Conservation (phyloP, 1,140 invertebrate genomes). For the Amyelois transitella region DNA sequence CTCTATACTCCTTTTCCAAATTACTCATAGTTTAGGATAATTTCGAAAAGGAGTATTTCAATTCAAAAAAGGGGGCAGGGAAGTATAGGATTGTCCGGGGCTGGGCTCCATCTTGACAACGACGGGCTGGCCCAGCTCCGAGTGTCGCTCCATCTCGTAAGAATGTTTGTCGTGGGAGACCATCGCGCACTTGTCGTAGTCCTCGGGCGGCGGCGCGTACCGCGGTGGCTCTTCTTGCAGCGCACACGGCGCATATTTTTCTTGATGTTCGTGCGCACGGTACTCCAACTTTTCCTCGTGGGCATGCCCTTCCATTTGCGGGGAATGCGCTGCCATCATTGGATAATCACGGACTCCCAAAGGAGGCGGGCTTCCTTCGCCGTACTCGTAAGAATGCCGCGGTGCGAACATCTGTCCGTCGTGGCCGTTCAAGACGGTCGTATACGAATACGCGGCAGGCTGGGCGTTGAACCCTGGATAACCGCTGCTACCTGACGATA, state of each 20-base stretch:
- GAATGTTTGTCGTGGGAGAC: slow-evolving; percentile 73
- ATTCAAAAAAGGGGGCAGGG: slow-evolving; percentile 85
- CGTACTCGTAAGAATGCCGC: slow-evolving; percentile 76
- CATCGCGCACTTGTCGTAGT: slow-evolving; percentile 72
- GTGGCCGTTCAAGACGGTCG: slow-evolving; percentile 80
- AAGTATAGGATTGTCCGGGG: slow-evolving; percentile 77
- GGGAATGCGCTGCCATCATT: slow-evolving; percentile 79
- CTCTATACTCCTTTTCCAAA: slow-evolving; percentile 71
- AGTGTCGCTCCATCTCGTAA: slow-evolving; percentile 72
- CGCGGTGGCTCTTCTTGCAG: slow-evolving; percentile 78
- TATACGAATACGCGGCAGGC: slow-evolving; percentile 76
- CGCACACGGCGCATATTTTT: slow-evolving; percentile 72
- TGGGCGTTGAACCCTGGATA: slow-evolving; percentile 78
- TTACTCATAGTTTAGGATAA: slow-evolving; percentile 54
- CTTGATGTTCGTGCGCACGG: slow-evolving; percentile 71
- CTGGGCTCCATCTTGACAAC: slow-evolving; percentile 79
- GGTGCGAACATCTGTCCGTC: slow-evolving; percentile 79
- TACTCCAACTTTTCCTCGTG: slow-evolving; percentile 73
- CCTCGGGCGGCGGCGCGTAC: slow-evolving; percentile 72
- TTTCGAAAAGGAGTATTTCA: slow-evolving; percentile 78
- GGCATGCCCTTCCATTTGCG: slow-evolving; percentile 73
- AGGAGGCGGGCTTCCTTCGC: slow-evolving; percentile 76
- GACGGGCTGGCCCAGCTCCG: slow-evolving; percentile 73
- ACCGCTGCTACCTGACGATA: slow-evolving; percentile 79
- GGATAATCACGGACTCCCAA: slow-evolving; percentile 78